Evolutionary conservation across 2,797 vertebrate species (phyloP), one percentile per base, ranked within the genome.

Genomic region (Acanthopagrus latus): DNA sequence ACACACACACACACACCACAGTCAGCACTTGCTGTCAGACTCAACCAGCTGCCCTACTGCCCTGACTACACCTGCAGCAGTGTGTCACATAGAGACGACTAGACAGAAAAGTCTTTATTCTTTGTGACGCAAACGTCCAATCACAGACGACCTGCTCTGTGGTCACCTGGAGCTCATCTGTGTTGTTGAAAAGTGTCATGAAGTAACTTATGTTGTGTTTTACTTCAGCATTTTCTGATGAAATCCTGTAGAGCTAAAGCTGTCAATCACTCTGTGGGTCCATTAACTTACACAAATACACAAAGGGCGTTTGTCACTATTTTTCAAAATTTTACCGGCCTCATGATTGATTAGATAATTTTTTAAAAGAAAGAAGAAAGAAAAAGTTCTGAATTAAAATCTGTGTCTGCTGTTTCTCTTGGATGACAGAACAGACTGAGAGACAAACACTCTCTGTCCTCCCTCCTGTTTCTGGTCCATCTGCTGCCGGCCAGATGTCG

Each of bases 21-120:
- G 78, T 67, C 71, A 76, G 80, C 85, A 78, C 63, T 63, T 78
- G 79, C 74, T 76, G 69, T 81, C 66, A 52, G 71, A 63, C 41
- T 71, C 23, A 56, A 60, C 58, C 89, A 91, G 88, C 86, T 92
- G 90, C 75, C 73, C 84, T 17, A 47, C 80, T 74, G 76, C 62
- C 80, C 70, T 1, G 21, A 33, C 59, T 58, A 65, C 89, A 91
- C 81, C 87, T 91, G 88, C 85, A 85, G 38, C 50, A 70, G 58
- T 1, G 70, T 48, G 62, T 65, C 66, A 27, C 41, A 48, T 5
- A 20, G 55, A 71, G 25, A 67, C 1, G 12, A 21, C 46, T 5
- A 20, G 59, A 84, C 78, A 83, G 71, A 71, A 65, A 83, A 76
- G 46, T 17, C 81, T 80, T 81, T 74, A 55, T 84, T 82, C 64